A percentile compares a stretch with the other conserved stretches of the same genome.
These are phyloP conservation scores for Drosophila kikkawai DNA, from an alignment of 1,140 invertebrate genomes.

Conservation along the genomic window DNA sequence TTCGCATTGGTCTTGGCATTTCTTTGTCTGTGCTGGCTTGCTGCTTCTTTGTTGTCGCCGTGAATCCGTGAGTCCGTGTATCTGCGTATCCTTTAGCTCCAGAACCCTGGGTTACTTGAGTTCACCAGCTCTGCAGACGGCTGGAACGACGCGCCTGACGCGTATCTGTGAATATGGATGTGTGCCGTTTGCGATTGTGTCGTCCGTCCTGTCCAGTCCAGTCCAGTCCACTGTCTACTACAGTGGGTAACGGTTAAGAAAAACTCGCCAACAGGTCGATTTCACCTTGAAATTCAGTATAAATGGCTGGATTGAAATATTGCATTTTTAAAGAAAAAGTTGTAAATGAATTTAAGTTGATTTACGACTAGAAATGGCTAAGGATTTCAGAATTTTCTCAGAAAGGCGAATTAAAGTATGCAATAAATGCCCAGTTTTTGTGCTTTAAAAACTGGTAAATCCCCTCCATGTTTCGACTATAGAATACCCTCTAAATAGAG, in stretches of 20 bases:
- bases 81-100: conserved; percentile 44
- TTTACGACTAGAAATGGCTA: background rate
- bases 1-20: conserved; percentile 43
- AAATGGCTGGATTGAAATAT: background rate
- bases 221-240: conserved; percentile 5
- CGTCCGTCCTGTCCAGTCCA: conserved; percentile 10
- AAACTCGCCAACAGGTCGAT: background rate
- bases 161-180: conserved; percentile 24
- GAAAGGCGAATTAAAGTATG: background rate
- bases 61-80: conserved; percentile 26
- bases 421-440: background rate
- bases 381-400: background rate
- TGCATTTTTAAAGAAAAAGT: background rate
- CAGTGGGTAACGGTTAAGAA: conserved; percentile 21
- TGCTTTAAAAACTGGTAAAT: no score
- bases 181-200: conserved; percentile 27
- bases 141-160: conserved; percentile 26
- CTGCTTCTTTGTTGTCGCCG: conserved; percentile 49
- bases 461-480: background rate
- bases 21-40: conserved; percentile 39
- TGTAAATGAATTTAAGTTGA: no score
- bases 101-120: conserved; percentile 51
- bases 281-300: background rate
- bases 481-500: background rate
- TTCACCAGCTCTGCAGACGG: conserved; percentile 42